Percentiles rank a stretch among this genome's conserved stretches.
Conservation (phyloP, 2,113 vertebrate genomes). For the Potamarius usumacintae region DNA sequence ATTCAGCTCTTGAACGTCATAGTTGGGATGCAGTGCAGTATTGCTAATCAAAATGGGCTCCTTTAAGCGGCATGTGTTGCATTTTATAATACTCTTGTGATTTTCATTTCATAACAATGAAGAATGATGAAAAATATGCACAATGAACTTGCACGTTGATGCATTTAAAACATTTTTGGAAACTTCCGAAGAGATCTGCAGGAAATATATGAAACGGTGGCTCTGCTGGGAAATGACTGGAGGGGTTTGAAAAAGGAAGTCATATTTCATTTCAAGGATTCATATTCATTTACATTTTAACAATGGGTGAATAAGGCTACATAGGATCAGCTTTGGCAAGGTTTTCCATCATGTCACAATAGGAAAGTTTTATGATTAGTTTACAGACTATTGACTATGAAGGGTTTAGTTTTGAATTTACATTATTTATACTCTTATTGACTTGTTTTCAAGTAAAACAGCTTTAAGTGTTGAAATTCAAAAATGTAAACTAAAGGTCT, state of each 20-base stretch:
- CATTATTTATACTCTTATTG: not conserved
- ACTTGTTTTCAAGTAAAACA: not conserved
- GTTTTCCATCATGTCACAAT: not conserved
- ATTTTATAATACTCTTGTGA: not conserved
- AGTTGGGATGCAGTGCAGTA: not conserved
- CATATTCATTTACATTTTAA: not conserved
- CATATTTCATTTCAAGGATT: not conserved
- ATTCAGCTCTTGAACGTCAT: not conserved
- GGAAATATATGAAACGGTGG: not conserved
- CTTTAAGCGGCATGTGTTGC: not conserved
- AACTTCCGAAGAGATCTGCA: not conserved
- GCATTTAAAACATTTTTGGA: not conserved
- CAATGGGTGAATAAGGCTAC: not conserved
- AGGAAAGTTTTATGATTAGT: not conserved
- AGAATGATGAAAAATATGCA: not conserved
- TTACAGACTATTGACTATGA: not conserved
- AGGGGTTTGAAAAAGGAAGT: not conserved
- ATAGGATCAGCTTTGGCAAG: not conserved
- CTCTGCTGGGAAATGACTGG: not conserved
- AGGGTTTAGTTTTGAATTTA: not conserved
- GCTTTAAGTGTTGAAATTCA: not conserved
- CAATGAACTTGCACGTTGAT: not conserved
- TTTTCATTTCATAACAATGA: not conserved
- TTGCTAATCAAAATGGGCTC: not conserved
- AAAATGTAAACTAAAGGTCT: not conserved